Conservation (phyloP, 2,113 vertebrate genomes). For the Turnix velox region DNA sequence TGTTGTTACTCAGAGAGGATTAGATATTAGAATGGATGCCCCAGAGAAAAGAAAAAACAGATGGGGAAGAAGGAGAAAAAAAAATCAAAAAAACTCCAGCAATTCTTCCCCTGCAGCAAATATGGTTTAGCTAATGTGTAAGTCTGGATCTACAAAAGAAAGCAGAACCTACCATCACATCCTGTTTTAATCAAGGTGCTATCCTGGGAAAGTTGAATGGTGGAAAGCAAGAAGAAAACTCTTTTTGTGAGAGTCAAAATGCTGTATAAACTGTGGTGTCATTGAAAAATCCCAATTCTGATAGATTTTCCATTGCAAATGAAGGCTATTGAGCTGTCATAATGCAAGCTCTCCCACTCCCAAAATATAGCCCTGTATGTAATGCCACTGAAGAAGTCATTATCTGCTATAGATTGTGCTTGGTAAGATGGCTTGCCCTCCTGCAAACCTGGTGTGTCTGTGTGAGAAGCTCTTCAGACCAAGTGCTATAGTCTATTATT, state of each 20-base stretch:
- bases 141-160: conserved; percentile 17
- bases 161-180: background rate
- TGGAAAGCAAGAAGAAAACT: background rate
- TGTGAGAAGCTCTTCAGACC: background rate
- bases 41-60: background rate
- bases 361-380: background rate
- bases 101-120: background rate
- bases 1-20: background rate
- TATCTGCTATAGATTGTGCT: background rate
- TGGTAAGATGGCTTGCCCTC: background rate
- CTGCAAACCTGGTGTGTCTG: background rate
- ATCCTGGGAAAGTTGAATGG: background rate
- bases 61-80: background rate
- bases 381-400: background rate
- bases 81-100: background rate
- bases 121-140: background rate
- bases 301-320: background rate
- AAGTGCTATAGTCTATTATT: background rate
- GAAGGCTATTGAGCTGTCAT: background rate
- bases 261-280: background rate
- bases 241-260: background rate
- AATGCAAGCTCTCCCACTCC: background rate
- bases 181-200: background rate
- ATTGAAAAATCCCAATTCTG: background rate
- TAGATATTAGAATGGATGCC: background rate